Evolutionary conservation across 2,888 invertebrate species (phyloP).

Genomic region (Galeopsomyia nigrocyanea): DNA sequence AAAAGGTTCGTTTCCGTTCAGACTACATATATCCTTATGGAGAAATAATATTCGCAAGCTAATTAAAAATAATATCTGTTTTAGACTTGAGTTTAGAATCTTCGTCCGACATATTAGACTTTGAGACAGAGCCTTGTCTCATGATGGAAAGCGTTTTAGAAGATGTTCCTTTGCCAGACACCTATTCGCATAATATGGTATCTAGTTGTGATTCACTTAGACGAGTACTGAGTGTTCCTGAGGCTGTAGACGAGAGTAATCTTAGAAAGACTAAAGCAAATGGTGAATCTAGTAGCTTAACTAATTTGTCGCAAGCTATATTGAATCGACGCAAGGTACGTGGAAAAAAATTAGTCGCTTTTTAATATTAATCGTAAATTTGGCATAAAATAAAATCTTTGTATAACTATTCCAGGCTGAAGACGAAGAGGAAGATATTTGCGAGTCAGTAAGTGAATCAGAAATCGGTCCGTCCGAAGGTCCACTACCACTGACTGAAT

Average conservation of each 20-base stretch:
- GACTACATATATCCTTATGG: background rate
- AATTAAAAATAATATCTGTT: background rate
- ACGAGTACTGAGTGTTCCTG: slow-evolving; percentile 64
- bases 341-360: background rate
- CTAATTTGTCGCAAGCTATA: slow-evolving; percentile 84
- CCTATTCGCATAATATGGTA: slow-evolving; percentile 78
- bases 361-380: background rate
- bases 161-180: slow-evolving; percentile 76
- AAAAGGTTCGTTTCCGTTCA: slow-evolving; percentile 56
- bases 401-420: slow-evolving; percentile 55
- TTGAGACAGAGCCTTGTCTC: slow-evolving; percentile 85
- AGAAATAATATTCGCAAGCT: background rate
- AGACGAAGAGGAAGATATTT: slow-evolving; percentile 65
- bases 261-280: slow-evolving; percentile 55
- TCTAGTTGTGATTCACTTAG: slow-evolving; percentile 73
- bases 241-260: slow-evolving; percentile 60
- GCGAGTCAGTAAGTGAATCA: slow-evolving; percentile 68
- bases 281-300: slow-evolving; percentile 77
- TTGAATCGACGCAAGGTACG: slow-evolving; percentile 76
- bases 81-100: slow-evolving; percentile 75
- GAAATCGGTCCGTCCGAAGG: slow-evolving; percentile 68
- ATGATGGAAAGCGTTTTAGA: slow-evolving; percentile 85
- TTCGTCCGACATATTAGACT: slow-evolving; percentile 81
- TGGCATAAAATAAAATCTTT: background rate
- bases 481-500: slow-evolving; percentile 68